A percentile compares a stretch with the other conserved stretches of the same genome.
These are phyloP conservation scores for Haliaeetus leucogaster DNA, from an alignment of 2,113 vertebrate genomes.

Conservation along the genomic window DNA sequence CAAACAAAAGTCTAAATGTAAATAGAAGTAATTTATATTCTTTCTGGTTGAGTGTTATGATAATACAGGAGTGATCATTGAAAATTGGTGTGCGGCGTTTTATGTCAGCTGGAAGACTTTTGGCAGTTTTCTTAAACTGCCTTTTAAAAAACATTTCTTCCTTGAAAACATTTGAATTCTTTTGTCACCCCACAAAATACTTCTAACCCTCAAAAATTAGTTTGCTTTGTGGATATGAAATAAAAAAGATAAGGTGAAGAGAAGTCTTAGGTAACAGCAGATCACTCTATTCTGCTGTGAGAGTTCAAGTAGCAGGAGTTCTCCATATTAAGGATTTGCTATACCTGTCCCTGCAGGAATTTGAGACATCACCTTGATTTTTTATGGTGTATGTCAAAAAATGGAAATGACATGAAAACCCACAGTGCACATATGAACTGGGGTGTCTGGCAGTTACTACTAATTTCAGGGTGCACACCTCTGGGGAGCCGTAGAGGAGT, in stretches of 20 bases:
- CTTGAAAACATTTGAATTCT: neutral
- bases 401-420: neutral
- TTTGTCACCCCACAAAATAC: neutral
- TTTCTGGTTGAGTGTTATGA: neutral
- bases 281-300: neutral
- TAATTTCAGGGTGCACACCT: neutral
- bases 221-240: neutral
- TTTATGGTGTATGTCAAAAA: neutral
- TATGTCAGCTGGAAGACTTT: neutral
- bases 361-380: neutral
- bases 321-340: neutral
- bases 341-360: neutral
- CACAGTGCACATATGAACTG: neutral
- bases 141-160: neutral
- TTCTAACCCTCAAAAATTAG: neutral
- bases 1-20: neutral
- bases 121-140: neutral
- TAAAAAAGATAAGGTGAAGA: neutral
- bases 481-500: neutral
- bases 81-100: neutral
- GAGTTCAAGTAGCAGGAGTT: neutral
- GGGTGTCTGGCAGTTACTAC: neutral
- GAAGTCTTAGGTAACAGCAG: neutral
- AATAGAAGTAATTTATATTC: neutral
- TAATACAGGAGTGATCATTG: neutral